phyloP scores from a whole-genome alignment of 2,888 invertebrate species.

The Mechanitis messenoides region DNA sequence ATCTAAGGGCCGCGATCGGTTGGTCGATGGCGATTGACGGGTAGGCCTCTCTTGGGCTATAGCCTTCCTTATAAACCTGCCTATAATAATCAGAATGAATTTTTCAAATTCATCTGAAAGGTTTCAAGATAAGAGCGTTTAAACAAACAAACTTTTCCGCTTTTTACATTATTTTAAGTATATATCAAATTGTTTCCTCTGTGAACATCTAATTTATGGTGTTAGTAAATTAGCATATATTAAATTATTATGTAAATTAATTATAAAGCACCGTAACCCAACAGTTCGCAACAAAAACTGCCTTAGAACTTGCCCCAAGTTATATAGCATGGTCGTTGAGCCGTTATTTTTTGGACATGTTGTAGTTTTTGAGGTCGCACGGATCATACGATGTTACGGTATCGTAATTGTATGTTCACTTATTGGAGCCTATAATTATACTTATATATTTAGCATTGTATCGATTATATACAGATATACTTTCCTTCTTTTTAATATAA shows the following conservation, averaged over 20 bases:
- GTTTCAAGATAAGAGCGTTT: too few relatives aligned
- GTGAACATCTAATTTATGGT: too few relatives aligned
- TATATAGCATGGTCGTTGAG: not conserved
- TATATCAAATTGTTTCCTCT: too few relatives aligned
- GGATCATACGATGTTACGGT: conserved; percentile 28
- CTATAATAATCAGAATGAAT: too few relatives aligned
- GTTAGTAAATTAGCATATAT: too few relatives aligned
- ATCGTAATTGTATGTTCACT: conserved; percentile 9
- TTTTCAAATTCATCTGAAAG: too few relatives aligned
- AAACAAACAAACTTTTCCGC: too few relatives aligned
- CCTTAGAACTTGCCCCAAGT: conserved; percentile 1
- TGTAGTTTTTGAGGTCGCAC: conserved; percentile 10
- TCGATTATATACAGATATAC: not conserved
- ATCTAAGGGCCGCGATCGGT: too few relatives aligned
- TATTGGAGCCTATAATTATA: not conserved
- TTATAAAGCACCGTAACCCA: not conserved
- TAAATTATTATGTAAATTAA: not conserved
- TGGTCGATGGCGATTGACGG: too few relatives aligned
- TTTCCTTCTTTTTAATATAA: not conserved
- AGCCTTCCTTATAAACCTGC: too few relatives aligned
- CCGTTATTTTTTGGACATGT: conserved; percentile 5
- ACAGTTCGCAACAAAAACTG: not conserved
- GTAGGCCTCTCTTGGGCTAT: too few relatives aligned
- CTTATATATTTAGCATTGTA: not conserved
- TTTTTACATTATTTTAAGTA: too few relatives aligned